Percentiles rank a stretch among this genome's conserved stretches.
Conservation (phyloP, 2,797 vertebrate genomes). For the Lithobates sylvaticus region DNA sequence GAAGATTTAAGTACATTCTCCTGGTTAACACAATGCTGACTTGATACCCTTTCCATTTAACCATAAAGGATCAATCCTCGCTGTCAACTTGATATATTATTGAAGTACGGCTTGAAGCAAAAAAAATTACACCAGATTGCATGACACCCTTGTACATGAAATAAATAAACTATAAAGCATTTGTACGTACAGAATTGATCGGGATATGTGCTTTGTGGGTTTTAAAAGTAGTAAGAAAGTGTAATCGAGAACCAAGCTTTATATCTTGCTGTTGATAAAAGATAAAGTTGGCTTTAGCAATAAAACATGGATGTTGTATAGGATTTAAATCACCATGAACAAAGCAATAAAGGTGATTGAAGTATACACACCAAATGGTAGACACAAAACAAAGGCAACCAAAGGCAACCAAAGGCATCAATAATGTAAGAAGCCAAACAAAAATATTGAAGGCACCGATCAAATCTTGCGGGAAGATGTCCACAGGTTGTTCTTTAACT, state of each 20-base stretch:
- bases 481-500: conserved; percentile 12
- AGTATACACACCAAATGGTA: conserved; percentile 48
- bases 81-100: conserved; percentile 44
- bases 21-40: conserved; percentile 21
- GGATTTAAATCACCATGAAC: conserved; percentile 59
- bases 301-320: conserved; percentile 55
- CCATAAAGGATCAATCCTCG: conserved; percentile 25
- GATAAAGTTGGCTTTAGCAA: conserved; percentile 48
- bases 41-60: conserved; percentile 43
- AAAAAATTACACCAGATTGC: conserved; percentile 4
- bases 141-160: conserved; percentile 33
- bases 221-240: conserved; percentile 31
- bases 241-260: conserved; percentile 30
- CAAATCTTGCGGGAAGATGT: conserved; percentile 21
- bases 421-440: conserved; percentile 48
- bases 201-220: conserved; percentile 32
- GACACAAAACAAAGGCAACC: conserved; percentile 45
- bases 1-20: conserved; percentile 5
- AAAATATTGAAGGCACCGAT: conserved; percentile 18
- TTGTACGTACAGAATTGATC: conserved; percentile 35
- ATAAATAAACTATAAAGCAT: conserved; percentile 49
- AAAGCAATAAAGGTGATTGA: conserved; percentile 61
- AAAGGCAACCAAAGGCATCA: conserved; percentile 54
- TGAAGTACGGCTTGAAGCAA: conserved; percentile 32
- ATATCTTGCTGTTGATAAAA: conserved; percentile 55